Base-by-base conservation (phyloP, 1,140 invertebrate species). In the Reticulitermes speratus region DNA sequence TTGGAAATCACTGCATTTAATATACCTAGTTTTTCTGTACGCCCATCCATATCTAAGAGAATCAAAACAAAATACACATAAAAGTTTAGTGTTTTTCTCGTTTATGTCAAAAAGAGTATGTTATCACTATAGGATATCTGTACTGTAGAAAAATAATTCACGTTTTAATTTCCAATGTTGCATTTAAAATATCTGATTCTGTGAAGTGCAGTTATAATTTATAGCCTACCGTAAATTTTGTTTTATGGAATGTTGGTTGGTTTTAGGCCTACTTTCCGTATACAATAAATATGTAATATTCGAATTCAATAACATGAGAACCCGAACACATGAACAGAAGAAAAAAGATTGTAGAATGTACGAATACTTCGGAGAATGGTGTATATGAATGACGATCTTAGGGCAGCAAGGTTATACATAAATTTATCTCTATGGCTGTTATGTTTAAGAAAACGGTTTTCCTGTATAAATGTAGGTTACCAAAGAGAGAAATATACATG, bases 391-490 rank as follows among this genome's bases (percentile, higher is more conserved):
- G 65, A 6, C n/a, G 14, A 30, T 75, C 5, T 75, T 25, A 75
- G 14, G 59, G 1, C 59, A 65, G 65, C n/a, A 30, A 75, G 7
- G n/a, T 75, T 25, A 75, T 23, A 65, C 12, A n/a, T 75, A n/a
- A n/a, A n/a, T 75, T 75, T 75, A 75, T 75, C 14, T 75, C n/a
- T 14, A 75, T 75, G 25, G 8, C n/a, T 75, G 65, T 75, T 75
- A 30, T 75, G 65, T 75, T 75, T n/a, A 75, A 12, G 14, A 75
- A n/a, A n/a, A 75, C 7, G 65, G 65, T n/a, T 75, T 75, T 75
- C 65, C 65, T 75, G 65, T 75, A 75, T 75, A 25, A 75, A 75
- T 75, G 65, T 75, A 75, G 65, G 65, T 9, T 75, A 75, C 65
- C 65, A 75, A 75, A 30, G 65, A 30, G 65, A 75, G 65, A 75